Conservation (phyloP, 2,888 invertebrate genomes). For the Aethes cnicana region DNA sequence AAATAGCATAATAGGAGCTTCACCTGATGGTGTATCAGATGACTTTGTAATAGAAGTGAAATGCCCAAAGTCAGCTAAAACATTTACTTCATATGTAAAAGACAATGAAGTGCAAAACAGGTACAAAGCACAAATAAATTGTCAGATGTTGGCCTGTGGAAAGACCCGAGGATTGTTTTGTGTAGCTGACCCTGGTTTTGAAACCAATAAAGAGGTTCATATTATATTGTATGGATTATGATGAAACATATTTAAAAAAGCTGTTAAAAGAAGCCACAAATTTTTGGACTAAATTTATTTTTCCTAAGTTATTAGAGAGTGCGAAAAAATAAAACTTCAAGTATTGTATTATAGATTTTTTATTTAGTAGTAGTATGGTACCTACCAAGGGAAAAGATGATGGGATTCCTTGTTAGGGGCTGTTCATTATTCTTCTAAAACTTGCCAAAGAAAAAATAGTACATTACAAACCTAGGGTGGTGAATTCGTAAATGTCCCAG, state of each 20-base stretch:
- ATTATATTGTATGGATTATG: background rate
- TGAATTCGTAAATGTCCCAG: no score
- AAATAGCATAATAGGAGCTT: background rate
- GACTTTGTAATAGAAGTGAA: conserved; percentile 1
- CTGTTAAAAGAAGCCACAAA: background rate
- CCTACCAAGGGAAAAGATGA: no score
- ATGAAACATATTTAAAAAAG: background rate
- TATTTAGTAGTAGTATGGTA: background rate
- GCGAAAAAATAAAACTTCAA: background rate
- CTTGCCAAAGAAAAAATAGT: no score
- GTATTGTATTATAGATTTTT: background rate
- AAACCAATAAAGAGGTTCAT: background rate
- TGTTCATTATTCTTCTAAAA: no score
- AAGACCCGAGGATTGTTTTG: background rate
- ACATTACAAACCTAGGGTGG: no score
- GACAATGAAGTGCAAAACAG: no score
- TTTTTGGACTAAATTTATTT: background rate
- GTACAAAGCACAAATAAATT: background rate
- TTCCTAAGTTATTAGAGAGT: background rate
- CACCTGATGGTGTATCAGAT: conserved; percentile 3
- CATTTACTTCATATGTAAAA: no score
- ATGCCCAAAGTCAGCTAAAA: no score
- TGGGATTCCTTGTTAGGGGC: no score
- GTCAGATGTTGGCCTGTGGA: conserved; percentile 7
- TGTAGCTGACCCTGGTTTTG: background rate